Conservation (phyloP, 2,888 invertebrate species). For the Orthosia gracilis region DNA sequence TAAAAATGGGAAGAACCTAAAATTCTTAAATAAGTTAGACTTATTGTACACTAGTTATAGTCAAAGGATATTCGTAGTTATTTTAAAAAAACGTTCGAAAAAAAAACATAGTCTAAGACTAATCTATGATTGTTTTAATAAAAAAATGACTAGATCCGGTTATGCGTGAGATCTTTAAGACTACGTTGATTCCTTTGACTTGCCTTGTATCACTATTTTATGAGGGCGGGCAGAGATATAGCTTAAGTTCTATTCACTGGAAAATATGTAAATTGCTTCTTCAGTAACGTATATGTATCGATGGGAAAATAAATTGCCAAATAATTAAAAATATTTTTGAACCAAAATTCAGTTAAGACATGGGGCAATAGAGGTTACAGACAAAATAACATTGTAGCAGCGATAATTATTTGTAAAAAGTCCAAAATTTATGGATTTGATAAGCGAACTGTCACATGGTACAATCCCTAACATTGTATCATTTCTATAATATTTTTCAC, state of each 20-base stretch:
- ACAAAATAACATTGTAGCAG: no score
- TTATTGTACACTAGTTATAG: conserved; percentile 58
- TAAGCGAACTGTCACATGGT: no score
- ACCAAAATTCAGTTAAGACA: no score
- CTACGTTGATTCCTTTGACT: conserved; percentile 62
- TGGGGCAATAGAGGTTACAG: no score
- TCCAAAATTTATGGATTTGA: no score
- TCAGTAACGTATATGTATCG: no score
- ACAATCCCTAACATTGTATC: no score
- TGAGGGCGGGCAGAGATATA: conserved; percentile 24
- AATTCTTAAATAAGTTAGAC: conserved; percentile 57
- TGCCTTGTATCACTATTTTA: conserved; percentile 7
- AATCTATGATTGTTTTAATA: conserved; percentile 67
- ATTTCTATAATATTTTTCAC: no score
- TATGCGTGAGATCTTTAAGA: conserved; percentile 71
- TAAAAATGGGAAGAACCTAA: conserved; percentile 37
- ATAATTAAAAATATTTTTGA: no score
- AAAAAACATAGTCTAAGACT: conserved; percentile 60
- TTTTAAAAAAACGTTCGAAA: conserved; percentile 57
- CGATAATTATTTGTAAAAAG: no score
- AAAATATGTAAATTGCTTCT: neutral
- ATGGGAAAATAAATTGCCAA: no score
- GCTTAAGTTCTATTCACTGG: neutral
- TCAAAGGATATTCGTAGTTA: conserved; percentile 66
- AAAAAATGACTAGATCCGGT: conserved; percentile 77